These are phyloP conservation scores for Zootermopsis nevadensis DNA, from an alignment of 2,888 invertebrate genomes.

Conservation along the genomic window DNA sequence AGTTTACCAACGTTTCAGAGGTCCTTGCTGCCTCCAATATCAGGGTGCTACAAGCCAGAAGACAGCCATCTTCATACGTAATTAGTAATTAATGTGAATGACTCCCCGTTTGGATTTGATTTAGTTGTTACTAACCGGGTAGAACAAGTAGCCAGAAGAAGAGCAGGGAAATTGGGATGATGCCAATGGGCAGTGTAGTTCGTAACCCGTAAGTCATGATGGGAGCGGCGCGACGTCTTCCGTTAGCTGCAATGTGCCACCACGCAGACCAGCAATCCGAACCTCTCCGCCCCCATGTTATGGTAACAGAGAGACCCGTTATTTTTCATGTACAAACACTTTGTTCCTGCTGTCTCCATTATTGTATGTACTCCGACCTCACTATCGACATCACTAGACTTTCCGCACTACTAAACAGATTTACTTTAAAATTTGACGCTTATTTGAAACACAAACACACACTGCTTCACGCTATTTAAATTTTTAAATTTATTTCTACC, in stretches of 20 bases:
- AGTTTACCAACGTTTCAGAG: too few species aligned
- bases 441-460: neutral
- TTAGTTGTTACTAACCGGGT: slow-evolving; percentile 52
- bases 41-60: too few species aligned
- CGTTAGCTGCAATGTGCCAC: too few species aligned
- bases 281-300: neutral
- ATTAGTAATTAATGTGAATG: too few species aligned
- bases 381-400: neutral
- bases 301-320: neutral
- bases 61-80: too few species aligned
- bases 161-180: slow-evolving; percentile 50
- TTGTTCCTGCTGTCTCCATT: slow-evolving; percentile 8
- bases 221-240: slow-evolving; percentile 43
- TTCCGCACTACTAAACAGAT: neutral
- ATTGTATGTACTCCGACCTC: neutral
- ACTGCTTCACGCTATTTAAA: neutral
- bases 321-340: neutral
- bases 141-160: slow-evolving; percentile 53
- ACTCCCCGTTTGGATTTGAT: neutral
- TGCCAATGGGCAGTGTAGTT: slow-evolving; percentile 50
- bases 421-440: neutral
- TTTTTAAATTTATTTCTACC: neutral
- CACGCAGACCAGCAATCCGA: neutral
- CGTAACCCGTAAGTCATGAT: slow-evolving; percentile 30
- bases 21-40: too few species aligned